Evolutionary conservation across 2,113 vertebrate species (phyloP), one percentile per base, ranked within the genome.

Genomic region (Tragelaphus imberbis): DNA sequence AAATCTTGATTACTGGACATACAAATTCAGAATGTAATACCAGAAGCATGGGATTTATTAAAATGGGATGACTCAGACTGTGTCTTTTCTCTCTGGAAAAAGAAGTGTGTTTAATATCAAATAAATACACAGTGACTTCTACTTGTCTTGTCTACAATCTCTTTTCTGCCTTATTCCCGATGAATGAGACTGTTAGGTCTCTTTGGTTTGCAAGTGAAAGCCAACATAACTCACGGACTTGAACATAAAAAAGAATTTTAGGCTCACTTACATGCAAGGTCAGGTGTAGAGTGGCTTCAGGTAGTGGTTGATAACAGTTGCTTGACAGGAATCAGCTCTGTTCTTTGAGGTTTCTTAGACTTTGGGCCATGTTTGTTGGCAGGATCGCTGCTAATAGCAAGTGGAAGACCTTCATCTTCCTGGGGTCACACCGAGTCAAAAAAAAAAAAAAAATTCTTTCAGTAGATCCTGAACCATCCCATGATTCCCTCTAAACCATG

Each of bases 61-160:
- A 79, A 86, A 53, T 40, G 55, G 28, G 23, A 14, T 90, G 51
- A 17, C 40, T 97, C 33, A 88, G 16, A 79, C 21, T 58, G 3
- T 92, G 4, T 84, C 2, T 40, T 90, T 94, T 81, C 80, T 95
- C 21, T 84, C 28, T 91, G 79, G 65, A 28, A 90, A 95, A 61
- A 53, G 82, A 90, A 75, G 16, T 28, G 2, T 80, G 11, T 55
- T 90, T 53, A 63, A 33, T 44, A 79, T 28, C 33, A 33, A 97
- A 96, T 96, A 97, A 98, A 98, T 6, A 21, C 30, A 7, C 10
- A 80, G 15, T 30, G 51, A 44, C 61, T 91, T 75, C 49, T 0
- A 49, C 21, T 82, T 90, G 12, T 56, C 85, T 6, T 30, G 44
- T 68, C 53, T 88, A 8, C 23, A n/a, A 13, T 53, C 65, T 96